Evolutionary conservation across 2,113 vertebrate genomes (phyloP).

Genomic region (Proteles cristata): DNA sequence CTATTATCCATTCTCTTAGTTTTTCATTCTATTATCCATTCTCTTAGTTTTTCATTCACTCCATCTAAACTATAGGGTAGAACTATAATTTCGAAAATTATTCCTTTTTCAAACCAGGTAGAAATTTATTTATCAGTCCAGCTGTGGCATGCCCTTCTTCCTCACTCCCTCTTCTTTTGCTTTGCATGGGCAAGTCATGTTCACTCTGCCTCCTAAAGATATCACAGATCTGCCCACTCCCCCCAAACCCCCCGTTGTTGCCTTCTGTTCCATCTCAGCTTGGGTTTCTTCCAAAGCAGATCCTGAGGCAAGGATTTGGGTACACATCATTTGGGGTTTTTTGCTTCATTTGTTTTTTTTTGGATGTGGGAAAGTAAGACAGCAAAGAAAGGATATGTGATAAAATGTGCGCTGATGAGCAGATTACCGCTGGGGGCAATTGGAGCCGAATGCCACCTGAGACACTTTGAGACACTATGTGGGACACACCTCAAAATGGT

Average conservation of each 20-base stretch:
- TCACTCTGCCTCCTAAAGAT: background rate
- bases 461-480: background rate
- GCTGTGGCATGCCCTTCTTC: background rate
- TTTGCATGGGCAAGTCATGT: background rate
- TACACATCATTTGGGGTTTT: background rate
- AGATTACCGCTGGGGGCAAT: background rate
- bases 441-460: background rate
- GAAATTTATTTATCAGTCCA: background rate
- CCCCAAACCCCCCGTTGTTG: background rate
- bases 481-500: background rate
- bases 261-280: background rate
- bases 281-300: background rate
- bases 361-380: background rate
- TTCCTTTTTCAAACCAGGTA: background rate
- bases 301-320: background rate
- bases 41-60: background rate
- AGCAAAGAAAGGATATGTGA: background rate
- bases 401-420: background rate
- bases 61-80: background rate
- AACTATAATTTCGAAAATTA: background rate
- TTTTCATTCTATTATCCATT: background rate
- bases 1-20: background rate
- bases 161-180: background rate
- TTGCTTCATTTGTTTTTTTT: conserved; percentile 5
- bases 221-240: background rate